Evolutionary conservation across 2,888 invertebrate species (phyloP), one percentile per base, ranked within the genome.

Genomic region (Drosophila buzzatii): DNA sequence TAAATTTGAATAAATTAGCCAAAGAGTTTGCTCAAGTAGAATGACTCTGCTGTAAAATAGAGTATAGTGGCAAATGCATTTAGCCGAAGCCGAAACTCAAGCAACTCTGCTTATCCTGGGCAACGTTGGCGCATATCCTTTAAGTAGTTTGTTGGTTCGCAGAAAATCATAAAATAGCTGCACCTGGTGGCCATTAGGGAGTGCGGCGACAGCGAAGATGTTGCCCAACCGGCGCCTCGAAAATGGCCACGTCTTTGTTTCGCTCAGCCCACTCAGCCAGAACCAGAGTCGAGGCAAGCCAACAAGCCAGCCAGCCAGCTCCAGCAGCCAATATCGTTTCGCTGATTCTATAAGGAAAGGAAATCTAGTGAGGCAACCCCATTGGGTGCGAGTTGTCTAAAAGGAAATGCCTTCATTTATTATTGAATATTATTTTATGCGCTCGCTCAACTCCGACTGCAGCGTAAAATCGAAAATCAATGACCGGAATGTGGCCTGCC

Each of bases 401-500:
- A 82, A 78, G 86, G 81, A 87, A 87, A 87, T 89, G 89, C 87
- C 89, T 89, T 89, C 85, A 87, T 87, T 87, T 86, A 89, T 89
- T 86, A 86, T 86, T 89, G 85, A 86, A 86, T 89, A 86, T 89
- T 86, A 89, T 89, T 89, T 89, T 86, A 86, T 86, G 81, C 82
- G 86, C 89, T 83, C 74, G 81, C 82, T 77, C 70, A 70, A 42
- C 55, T 70, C 64, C 62, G 66, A 56, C 75, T 80, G 74, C 83
- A 78, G 84, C 86, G 79, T 84, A 82, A 89, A 86, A 89, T 86
- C 86, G 85, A 86, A 89, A 86, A 86, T 86, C 85, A 84, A 86
- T 89, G 85, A 80, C 79, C 73, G 84, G 82, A 80, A 84, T 85
- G 85, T 77, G 83, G 71, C 75, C 73, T 70, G 80, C 44, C 77